Percentiles rank a stretch among this genome's conserved stretches.
Conservation (phyloP, 2,888 invertebrate genomes). For the Mimachlamys varia region DNA sequence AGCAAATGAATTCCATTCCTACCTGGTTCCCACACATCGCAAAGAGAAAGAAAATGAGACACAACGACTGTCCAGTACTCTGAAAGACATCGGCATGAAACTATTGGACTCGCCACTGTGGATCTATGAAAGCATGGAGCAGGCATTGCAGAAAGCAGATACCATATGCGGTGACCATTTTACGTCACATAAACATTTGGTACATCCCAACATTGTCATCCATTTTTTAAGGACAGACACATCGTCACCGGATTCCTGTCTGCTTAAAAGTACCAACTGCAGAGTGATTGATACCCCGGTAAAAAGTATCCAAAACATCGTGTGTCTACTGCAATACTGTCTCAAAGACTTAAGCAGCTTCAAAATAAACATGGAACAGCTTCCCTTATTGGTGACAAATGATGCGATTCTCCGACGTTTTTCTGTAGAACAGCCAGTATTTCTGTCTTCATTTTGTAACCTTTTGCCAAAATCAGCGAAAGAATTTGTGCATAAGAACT, state of each 20-base stretch:
- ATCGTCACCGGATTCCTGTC: conserved; percentile 38
- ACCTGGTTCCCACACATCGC: neutral
- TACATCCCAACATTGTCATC: conserved; percentile 40
- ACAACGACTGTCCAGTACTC: neutral
- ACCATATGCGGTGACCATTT: neutral
- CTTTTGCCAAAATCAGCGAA: conserved; percentile 29
- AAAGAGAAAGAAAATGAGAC: neutral
- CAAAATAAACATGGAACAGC: neutral
- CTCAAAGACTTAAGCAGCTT: neutral
- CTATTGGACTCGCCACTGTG: conserved; percentile 38
- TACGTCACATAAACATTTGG: neutral
- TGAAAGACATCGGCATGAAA: conserved; percentile 46
- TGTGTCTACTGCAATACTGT: conserved; percentile 37
- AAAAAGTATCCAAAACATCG: neutral
- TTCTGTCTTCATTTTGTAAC: neutral
- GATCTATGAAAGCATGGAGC: conserved; percentile 36
- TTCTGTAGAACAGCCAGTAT: neutral
- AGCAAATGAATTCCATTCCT: neutral
- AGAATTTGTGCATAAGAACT: conserved; percentile 20
- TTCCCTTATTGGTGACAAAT: conserved; percentile 43
- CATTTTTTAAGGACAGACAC: conserved; percentile 37
- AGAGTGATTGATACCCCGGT: conserved; percentile 29
- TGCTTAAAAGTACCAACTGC: neutral
- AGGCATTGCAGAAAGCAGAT: neutral
- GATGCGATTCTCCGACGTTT: conserved; percentile 39